phyloP scores from a whole-genome alignment of 2,888 invertebrate species.

The Catocala sponsa region DNA sequence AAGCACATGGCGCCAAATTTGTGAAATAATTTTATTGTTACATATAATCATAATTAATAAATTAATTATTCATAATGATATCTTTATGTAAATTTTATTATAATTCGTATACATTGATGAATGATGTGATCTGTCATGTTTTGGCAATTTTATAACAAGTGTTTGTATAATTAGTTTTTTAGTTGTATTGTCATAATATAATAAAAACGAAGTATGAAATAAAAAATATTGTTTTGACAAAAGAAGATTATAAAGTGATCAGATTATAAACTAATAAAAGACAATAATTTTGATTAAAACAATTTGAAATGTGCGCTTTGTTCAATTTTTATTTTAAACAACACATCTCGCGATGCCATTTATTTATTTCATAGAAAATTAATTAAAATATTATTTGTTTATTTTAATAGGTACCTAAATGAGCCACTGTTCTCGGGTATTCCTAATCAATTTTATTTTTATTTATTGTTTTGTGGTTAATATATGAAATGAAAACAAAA shows the following conservation, averaged over 20 bases:
- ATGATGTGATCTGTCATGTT: slow-evolving; percentile 30
- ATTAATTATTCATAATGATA: slow-evolving; percentile 34
- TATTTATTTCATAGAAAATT: no score
- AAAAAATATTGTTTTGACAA: slow-evolving; percentile 7
- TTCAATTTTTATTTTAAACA: background rate
- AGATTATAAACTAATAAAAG: slow-evolving; percentile 8
- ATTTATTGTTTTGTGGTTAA: background rate
- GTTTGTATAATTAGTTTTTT: slow-evolving; percentile 1
- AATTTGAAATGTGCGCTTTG: background rate
- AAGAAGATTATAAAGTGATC: background rate
- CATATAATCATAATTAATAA: slow-evolving; percentile 20
- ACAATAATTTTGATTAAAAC: background rate
- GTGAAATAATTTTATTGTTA: slow-evolving; percentile 14
- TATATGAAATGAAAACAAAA: slow-evolving; percentile 20
- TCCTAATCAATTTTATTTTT: slow-evolving; percentile 6
- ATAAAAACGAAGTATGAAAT: background rate
- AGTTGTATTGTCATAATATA: slow-evolving; percentile 4
- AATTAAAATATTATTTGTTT: no score
- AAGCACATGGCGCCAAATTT: background rate
- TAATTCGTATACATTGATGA: slow-evolving; percentile 29
- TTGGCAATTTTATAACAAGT: slow-evolving; percentile 25
- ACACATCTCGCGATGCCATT: background rate
- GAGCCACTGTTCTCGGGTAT: no score
- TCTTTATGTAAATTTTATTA: slow-evolving; percentile 42
- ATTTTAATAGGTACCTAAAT: no score